Conservation (phyloP, 2,113 vertebrate genomes). For the Chrysemys picta region DNA sequence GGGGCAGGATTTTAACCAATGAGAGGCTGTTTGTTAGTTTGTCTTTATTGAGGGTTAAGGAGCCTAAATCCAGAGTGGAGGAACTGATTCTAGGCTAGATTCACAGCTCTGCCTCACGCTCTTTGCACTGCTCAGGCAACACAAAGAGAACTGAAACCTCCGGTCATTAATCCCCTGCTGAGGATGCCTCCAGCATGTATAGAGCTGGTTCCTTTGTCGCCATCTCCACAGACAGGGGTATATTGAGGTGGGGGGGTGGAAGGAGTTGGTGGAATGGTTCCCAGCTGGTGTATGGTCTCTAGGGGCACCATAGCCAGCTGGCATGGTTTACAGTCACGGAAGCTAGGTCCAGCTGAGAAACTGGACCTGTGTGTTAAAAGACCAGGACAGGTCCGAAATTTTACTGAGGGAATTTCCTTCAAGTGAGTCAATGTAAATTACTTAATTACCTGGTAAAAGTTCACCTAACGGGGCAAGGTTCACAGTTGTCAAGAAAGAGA, state of each 20-base stretch:
- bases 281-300: neutral
- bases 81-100: neutral
- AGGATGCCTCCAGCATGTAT: rapidly evolving
- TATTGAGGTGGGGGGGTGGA: neutral
- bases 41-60: conserved; percentile 32
- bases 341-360: neutral
- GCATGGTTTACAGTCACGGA: neutral
- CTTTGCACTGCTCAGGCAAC: neutral
- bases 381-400: neutral
- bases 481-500: neutral
- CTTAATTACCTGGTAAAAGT: rapidly evolving
- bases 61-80: neutral
- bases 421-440: neutral
- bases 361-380: neutral
- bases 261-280: neutral
- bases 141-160: neutral
- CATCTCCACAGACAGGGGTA: rapidly evolving
- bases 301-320: neutral
- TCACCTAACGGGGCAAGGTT: neutral
- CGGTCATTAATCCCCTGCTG: rapidly evolving
- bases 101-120: rapidly evolving
- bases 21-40: neutral
- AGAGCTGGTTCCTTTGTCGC: neutral
- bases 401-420: rapidly evolving
- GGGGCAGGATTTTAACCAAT: neutral